Evolutionary conservation across 2,113 vertebrate species (phyloP).

Genomic region (Notechis scutatus): DNA sequence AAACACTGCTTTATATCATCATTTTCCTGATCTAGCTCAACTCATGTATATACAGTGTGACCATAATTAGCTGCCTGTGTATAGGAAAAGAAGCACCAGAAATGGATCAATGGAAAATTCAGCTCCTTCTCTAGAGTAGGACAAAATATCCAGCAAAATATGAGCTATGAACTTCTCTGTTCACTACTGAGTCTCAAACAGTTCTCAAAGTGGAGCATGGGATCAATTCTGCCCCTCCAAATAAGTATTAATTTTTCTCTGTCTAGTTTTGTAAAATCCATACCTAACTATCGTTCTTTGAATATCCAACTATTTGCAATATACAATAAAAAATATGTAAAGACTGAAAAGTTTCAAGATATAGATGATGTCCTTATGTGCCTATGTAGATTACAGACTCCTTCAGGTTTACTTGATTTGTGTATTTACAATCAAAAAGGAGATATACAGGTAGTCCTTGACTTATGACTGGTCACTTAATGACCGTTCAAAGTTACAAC

Average conservation of each 20-base stretch:
- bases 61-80: background rate
- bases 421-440: background rate
- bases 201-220: background rate
- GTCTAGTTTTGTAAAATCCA: background rate
- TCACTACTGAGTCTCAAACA: background rate
- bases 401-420: background rate
- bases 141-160: background rate
- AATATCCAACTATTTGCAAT: background rate
- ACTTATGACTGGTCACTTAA: background rate
- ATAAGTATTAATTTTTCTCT: background rate
- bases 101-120: background rate
- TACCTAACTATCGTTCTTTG: background rate
- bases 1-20: background rate
- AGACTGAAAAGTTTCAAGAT: background rate
- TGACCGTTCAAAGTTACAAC: background rate
- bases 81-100: background rate
- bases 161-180: background rate
- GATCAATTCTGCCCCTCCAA: background rate
- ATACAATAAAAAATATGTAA: background rate
- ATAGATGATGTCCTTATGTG: background rate
- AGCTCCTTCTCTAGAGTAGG: background rate
- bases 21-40: background rate
- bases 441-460: background rate
- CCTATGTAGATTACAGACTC: background rate
- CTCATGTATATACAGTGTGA: background rate